These are phyloP conservation scores for Megaleporinus macrocephalus DNA, from an alignment of 2,113 vertebrate species.

Conservation along the genomic window DNA sequence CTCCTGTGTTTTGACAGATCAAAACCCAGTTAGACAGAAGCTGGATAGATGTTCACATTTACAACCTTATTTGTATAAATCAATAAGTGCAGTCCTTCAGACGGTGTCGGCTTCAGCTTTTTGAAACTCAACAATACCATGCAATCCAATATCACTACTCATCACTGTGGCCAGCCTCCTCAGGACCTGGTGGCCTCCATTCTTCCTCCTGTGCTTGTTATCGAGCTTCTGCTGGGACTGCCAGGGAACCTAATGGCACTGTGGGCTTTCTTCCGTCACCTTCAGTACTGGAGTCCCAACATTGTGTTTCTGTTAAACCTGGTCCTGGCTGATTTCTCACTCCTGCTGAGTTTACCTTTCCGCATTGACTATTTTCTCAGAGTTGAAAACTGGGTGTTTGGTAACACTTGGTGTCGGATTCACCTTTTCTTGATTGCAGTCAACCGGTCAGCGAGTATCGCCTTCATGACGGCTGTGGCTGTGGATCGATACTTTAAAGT, in stretches of 20 bases:
- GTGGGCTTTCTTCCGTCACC: slow-evolving; percentile 75
- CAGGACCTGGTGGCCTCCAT: slow-evolving; percentile 58
- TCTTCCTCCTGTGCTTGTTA: slow-evolving; percentile 70
- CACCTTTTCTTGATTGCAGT: slow-evolving; percentile 42
- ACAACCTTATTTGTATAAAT: too few relatives aligned
- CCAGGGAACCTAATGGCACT: slow-evolving; percentile 72
- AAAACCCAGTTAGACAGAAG: background rate
- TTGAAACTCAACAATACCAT: background rate
- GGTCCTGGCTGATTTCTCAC: slow-evolving; percentile 76
- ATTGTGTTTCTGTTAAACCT: slow-evolving; percentile 77
- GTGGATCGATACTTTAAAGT: slow-evolving; percentile 79
- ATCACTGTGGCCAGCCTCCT: background rate
- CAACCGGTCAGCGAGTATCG: slow-evolving; percentile 75
- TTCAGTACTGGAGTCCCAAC: slow-evolving; percentile 71
- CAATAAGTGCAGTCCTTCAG: too few relatives aligned
- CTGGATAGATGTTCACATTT: background rate
- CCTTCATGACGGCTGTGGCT: slow-evolving; percentile 73
- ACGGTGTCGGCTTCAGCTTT: background rate
- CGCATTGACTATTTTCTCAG: slow-evolving; percentile 69
- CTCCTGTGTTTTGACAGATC: slow-evolving; percentile 19
- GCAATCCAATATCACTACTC: background rate
- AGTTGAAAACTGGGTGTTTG: slow-evolving; percentile 55
- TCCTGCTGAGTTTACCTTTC: slow-evolving; percentile 74
- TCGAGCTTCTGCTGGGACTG: slow-evolving; percentile 73
- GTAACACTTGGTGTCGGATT: slow-evolving; percentile 52